Conservation (phyloP, 1,140 invertebrate species). For the Sogatella furcifera region DNA sequence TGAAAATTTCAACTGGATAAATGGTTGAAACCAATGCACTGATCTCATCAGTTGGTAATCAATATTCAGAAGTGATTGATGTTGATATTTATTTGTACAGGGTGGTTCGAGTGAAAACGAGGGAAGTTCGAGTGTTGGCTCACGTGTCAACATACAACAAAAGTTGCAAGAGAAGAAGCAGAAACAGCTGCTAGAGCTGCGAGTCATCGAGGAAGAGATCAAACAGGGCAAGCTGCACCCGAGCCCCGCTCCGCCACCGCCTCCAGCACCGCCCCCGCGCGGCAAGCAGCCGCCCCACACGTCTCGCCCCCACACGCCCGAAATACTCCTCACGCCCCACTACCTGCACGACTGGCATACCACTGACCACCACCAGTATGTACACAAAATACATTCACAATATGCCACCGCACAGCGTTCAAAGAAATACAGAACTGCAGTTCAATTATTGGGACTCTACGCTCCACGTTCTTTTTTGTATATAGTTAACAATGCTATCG, state of each 20-base stretch:
- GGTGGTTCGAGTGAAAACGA: constrained; percentile 58
- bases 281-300: constrained; percentile 30
- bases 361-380: background rate
- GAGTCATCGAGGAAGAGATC: constrained; percentile 72
- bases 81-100: constrained; percentile 28
- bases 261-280: constrained; percentile 22
- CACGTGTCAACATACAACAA: constrained; percentile 71
- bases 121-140: constrained; percentile 55
- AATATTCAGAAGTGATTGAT: no score
- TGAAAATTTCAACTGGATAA: no score
- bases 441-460: no score
- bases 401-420: no score
- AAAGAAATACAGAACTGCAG: no score
- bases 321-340: constrained; percentile 63
- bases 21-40: no score
- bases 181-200: constrained; percentile 70
- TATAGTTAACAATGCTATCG: no score
- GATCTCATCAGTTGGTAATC: no score
- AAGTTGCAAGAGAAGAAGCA: constrained; percentile 82
- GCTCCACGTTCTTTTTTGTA: no score
- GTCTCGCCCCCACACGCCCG: constrained; percentile 51
- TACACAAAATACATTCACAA: background rate
- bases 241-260: constrained; percentile 30
- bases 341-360: constrained; percentile 36
- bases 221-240: constrained; percentile 65